Conservation (phyloP, 2,113 vertebrate genomes). For the Tonatia bakeri region DNA sequence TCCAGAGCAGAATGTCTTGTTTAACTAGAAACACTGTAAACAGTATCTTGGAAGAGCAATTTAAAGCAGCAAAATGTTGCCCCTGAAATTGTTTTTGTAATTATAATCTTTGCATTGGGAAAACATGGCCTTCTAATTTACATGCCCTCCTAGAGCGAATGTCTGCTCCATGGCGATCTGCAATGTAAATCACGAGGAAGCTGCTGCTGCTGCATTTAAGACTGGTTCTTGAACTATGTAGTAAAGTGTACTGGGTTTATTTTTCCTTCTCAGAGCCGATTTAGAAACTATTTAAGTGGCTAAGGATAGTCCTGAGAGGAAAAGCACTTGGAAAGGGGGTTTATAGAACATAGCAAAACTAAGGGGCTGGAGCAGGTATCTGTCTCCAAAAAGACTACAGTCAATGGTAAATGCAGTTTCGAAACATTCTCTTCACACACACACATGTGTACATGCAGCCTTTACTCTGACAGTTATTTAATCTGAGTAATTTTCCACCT, state of each 20-base stretch:
- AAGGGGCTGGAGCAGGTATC: too few species aligned
- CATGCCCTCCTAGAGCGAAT: neutral
- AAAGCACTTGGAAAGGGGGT: neutral
- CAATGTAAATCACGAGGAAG: constrained; percentile 30
- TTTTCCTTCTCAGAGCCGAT: neutral
- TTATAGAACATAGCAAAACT: neutral
- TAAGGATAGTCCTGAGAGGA: neutral
- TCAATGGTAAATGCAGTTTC: neutral
- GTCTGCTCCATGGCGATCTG: constrained; percentile 17
- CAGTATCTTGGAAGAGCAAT: constrained; percentile 46
- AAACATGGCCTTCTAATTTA: constrained; percentile 54
- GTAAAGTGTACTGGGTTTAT: neutral
- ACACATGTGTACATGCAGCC: neutral
- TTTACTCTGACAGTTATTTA: neutral
- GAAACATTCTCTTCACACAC: neutral
- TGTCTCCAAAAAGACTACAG: neutral
- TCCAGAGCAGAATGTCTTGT: neutral
- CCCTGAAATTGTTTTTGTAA: constrained; percentile 60
- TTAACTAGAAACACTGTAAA: constrained; percentile 35
- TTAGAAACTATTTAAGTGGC: neutral
- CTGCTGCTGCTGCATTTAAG: neutral
- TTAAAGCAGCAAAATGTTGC: constrained; percentile 47
- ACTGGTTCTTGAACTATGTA: neutral
- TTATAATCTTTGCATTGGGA: constrained; percentile 42
- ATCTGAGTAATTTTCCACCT: neutral